Evolutionary conservation across 2,797 vertebrate species (phyloP), one percentile per base, ranked within the genome.

Genomic region (Nasua narica): DNA sequence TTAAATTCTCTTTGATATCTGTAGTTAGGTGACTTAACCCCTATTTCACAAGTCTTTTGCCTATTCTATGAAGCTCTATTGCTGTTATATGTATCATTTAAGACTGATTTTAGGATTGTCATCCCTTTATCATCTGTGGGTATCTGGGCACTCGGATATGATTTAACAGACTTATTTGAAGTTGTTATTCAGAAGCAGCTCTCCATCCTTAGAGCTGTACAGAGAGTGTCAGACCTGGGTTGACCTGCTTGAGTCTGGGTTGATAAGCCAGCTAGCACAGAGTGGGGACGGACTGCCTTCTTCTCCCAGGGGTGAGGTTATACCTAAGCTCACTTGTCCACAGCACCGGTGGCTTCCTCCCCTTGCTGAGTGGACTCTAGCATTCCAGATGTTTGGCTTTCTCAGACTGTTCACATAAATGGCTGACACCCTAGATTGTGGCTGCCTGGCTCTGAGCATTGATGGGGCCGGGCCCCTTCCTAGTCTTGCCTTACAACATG

Each of bases 1-100:
- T 96, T 70, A 91, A 92, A 97, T 97, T 98, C 96, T 96, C 88
- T 97, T 95, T 97, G 78, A 76, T 91, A 46, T 52, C 70, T 81
- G 25, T 67, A 60, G 72, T 58, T 86, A 94, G 65, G 43, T 81
- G 67, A 87, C 32, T 91, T 96, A 94, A 95, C 82, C 35, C 85
- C 67, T 87, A 56, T 78, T 94, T 93, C 54, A 25, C 89, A 91
- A 78, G 79, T 70, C 82, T 94, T 95, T 62, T 95, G 85, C 69
- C 81, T 81, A 58, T 78, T 92, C 23, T 58, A 3, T 74, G 54
- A 95, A 91, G 60, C 16, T 88, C 32, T 89, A 2, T 46, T 76
- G 14, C 58, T 89, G 0, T 87, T 37, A 65, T 37, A 70, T 60
- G 12, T 90, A 29, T 87, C 52, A 60, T 37, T 92, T 23, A 81